Conservation (phyloP, 2,113 vertebrate species). For the Sinocyclocheilus maitianheensis region DNA sequence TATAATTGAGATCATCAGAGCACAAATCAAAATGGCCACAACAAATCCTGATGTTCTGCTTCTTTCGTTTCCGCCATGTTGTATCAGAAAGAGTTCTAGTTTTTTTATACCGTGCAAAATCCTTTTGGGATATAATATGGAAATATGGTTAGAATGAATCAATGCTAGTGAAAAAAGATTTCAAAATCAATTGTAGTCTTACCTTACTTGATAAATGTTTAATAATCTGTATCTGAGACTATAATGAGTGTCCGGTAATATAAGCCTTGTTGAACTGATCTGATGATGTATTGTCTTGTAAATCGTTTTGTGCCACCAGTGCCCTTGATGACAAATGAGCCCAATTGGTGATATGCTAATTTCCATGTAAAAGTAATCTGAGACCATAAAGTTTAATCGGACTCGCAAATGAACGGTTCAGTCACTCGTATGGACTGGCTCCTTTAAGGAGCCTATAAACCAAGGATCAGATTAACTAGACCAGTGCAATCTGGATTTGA, state of each 20-base stretch:
- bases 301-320: neutral
- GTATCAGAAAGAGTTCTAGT: neutral
- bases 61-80: neutral
- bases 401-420: neutral
- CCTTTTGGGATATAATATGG: neutral
- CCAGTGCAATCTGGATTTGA: neutral
- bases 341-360: slow-evolving; percentile 35
- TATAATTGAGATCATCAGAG: neutral
- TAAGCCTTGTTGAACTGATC: slow-evolving; percentile 33
- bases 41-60: neutral
- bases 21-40: slow-evolving; percentile 24
- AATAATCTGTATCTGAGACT: slow-evolving; percentile 15
- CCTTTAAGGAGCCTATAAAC: neutral
- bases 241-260: slow-evolving; percentile 9
- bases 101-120: neutral
- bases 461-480: neutral
- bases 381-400: neutral
- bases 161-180: neutral
- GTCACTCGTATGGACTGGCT: neutral
- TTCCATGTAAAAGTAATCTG: neutral
- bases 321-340: slow-evolving; percentile 36
- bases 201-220: neutral
- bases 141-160: neutral
- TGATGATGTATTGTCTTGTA: slow-evolving; percentile 25
- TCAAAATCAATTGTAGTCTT: neutral